These are phyloP conservation scores for Amyelois transitella DNA, from an alignment of 1,140 invertebrate species.

Conservation along the genomic window DNA sequence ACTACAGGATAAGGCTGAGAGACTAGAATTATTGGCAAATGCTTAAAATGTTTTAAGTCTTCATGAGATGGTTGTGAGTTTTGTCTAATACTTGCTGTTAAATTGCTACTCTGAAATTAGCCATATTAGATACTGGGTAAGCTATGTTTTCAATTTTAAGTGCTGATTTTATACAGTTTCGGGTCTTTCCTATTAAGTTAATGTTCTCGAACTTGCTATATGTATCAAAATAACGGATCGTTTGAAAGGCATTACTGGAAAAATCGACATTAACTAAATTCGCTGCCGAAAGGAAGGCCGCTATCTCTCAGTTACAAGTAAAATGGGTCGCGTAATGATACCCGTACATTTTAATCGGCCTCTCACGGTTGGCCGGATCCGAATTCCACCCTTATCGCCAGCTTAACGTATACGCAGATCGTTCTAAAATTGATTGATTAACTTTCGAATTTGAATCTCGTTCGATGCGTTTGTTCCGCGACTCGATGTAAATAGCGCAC, in stretches of 20 bases:
- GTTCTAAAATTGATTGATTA: slow-evolving; percentile 31
- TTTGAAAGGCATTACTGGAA: slow-evolving; percentile 25
- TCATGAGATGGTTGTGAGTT: no score
- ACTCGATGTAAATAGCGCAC: slow-evolving; percentile 20
- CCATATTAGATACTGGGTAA: no score
- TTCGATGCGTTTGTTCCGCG: no score
- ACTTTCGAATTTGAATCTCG: slow-evolving; percentile 1
- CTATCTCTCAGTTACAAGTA: slow-evolving; percentile 21
- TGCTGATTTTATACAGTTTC: neutral
- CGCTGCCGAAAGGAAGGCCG: slow-evolving; percentile 12
- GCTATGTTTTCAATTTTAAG: no score
- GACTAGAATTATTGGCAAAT: no score
- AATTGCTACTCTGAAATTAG: no score
- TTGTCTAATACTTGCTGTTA: no score
- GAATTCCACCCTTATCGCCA: slow-evolving; percentile 27
- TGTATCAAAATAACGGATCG: slow-evolving; percentile 7
- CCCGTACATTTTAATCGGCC: slow-evolving; percentile 50
- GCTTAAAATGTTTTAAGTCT: no score
- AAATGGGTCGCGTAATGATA: slow-evolving; percentile 33
- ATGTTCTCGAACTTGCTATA: neutral
- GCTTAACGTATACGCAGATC: slow-evolving; percentile 16
- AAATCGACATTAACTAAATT: slow-evolving; percentile 27
- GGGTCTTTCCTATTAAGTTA: slow-evolving; percentile 7
- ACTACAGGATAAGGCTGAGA: no score
- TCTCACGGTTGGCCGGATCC: slow-evolving; percentile 36